Evolutionary conservation across 2,888 invertebrate genomes (phyloP).

Genomic region (Drosophila mulleri): DNA sequence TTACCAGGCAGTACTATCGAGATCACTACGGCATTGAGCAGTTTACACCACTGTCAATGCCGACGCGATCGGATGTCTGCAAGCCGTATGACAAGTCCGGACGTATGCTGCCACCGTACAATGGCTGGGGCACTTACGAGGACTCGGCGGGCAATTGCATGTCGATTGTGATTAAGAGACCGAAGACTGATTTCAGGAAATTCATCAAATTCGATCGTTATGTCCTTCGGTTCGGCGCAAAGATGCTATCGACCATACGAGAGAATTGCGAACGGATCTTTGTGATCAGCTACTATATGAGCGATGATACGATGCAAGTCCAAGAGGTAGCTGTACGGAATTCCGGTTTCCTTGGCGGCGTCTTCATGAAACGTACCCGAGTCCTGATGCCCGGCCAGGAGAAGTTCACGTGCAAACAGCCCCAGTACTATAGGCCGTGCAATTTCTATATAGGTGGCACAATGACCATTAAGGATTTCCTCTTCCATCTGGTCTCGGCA

Average conservation of each 20-base stretch:
- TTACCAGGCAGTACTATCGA: constrained; percentile 93
- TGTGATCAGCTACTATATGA: constrained; percentile 92
- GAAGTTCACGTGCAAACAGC: constrained; percentile 89
- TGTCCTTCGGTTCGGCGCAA: constrained; percentile 91
- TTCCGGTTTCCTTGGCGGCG: constrained; percentile 88
- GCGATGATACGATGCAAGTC: constrained; percentile 93
- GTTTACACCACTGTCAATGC: constrained; percentile 77
- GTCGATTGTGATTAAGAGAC: constrained; percentile 91
- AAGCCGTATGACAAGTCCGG: constrained; percentile 59
- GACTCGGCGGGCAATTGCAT: constrained; percentile 95
- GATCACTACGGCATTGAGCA: constrained; percentile 85
- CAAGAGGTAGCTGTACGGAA: constrained; percentile 91
- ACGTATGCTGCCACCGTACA: constrained; percentile 91
- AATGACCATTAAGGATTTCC: constrained; percentile 90
- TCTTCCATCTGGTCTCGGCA: constrained; percentile 91
- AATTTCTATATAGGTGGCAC: constrained; percentile 95
- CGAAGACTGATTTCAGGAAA: constrained; percentile 91
- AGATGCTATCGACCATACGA: constrained; percentile 90
- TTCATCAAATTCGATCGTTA: constrained; percentile 92
- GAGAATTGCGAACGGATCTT: constrained; percentile 90
- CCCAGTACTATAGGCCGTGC: constrained; percentile 90
- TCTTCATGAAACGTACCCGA: constrained; percentile 89
- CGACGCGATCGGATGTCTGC: constrained; percentile 69
- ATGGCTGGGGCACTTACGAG: constrained; percentile 95
- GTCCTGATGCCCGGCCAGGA: constrained; percentile 91